Base-by-base conservation (phyloP, 2,113 vertebrate genomes). In the Egretta garzetta region DNA sequence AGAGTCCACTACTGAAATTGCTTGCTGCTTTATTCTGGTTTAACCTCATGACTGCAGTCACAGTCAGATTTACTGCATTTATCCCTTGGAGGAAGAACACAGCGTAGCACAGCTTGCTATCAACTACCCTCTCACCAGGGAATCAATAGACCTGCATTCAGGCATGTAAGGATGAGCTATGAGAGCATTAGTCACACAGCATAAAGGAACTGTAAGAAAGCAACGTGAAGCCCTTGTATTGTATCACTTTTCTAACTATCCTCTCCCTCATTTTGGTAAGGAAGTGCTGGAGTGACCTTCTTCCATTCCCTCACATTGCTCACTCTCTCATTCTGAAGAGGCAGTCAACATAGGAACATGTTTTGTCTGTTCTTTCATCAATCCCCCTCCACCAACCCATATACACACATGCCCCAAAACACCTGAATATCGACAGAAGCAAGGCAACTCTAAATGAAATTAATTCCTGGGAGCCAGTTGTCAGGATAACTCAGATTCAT, bases 41-140 rank as follows among this genome's bases (percentile, higher is more conserved):
- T 82, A 79, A 49, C 66, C 11, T 76, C 41, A 49, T 0, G 0
- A 41, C 0, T 63, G 43, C 23, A 85, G 35, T 50, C 28, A 56
- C 37, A 55, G 19, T 14, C 41, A 62, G 13, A 82, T 53, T 74
- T 62, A 79, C 14, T 53, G 8, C 35, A 71, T 71, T 74, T 56
- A 43, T 10, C 9, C 63, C 35, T 5, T 60, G 35, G 80, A 75
- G 62, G 39, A 87, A 79, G 60, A 87, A 80, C 13, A 60, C 16
- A 53, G n/a, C 2, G 1, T 13, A 66, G 41, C 7, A 63, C 26
- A 68, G 32, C 56, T 87, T 4, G 3, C 37, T 68, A 37, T 18
- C 19, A 52, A 52, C 20, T 37, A 47, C 45, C 9, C 4, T 72
- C 11, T 94, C n/a, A 39, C 28, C 39, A 9, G 8, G 45, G 33